Percentiles rank a stretch among this genome's conserved stretches.
Evolutionary conservation across 2,888 invertebrate species (phyloP).

Genomic region (Gisinianus flammeolus): DNA sequence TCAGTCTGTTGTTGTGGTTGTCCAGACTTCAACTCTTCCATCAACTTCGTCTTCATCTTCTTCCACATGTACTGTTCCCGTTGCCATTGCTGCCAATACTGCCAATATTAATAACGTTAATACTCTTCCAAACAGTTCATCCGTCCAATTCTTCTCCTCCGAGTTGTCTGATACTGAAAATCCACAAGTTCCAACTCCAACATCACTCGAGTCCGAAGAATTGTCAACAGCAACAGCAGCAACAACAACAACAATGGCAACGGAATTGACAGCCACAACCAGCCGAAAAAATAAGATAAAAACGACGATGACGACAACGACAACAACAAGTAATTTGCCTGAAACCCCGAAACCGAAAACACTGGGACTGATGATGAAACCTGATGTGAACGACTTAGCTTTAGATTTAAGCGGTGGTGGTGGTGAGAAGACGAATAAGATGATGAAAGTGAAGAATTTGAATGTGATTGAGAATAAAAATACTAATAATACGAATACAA

Average conservation of each 20-base stretch:
- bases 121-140: conserved; percentile 30
- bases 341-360: background rate
- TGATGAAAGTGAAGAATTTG: too few species aligned
- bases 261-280: background rate
- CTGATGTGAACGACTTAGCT: conserved; percentile 12
- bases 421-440: too few species aligned
- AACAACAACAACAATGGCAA: background rate
- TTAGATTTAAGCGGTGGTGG: too few species aligned
- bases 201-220: background rate
- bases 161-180: too few species aligned
- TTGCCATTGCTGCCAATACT: background rate
- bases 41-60: background rate
- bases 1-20: background rate
- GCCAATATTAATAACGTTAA: background rate
- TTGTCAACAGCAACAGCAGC: too few species aligned
- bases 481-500: background rate
- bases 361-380: background rate
- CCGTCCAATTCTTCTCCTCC: conserved; percentile 27
- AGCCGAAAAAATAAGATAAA: background rate
- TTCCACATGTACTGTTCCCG: background rate
- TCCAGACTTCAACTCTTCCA: background rate
- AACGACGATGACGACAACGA: background rate
- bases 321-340: background rate
- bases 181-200: background rate
- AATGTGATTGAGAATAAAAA: background rate